Percentiles rank a stretch among this genome's conserved stretches.
These are phyloP conservation scores for Falcaria lacertinaria DNA, from an alignment of 2,888 invertebrate species.

Conservation along the genomic window DNA sequence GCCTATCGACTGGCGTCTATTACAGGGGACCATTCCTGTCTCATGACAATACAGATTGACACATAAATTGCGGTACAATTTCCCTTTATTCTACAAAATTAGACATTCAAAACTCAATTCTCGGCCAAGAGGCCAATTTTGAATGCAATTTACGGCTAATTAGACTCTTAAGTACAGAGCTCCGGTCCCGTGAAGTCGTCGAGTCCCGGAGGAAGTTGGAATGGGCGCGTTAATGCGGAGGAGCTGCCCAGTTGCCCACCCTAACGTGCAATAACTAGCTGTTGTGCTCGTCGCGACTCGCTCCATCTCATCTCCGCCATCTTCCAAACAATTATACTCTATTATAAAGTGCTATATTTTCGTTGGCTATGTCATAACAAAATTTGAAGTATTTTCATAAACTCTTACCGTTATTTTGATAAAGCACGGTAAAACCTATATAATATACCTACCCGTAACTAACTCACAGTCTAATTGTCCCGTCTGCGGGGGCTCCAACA, in stretches of 20 bases:
- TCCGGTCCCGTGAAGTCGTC: conserved; percentile 23
- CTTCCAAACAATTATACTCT: not conserved
- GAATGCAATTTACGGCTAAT: conserved; percentile 73
- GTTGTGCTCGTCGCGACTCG: conserved; percentile 35
- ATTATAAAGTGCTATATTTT: not conserved
- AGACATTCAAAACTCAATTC: conserved; percentile 72
- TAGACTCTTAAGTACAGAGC: conserved; percentile 68
- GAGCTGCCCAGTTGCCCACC: conserved; percentile 19
- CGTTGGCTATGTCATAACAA: not conserved
- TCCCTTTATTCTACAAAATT: conserved; percentile 65
- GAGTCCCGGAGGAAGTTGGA: conserved; percentile 47
- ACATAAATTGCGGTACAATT: conserved; percentile 57
- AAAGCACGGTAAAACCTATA: no score
- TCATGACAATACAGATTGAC: conserved; percentile 53
- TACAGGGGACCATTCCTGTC: conserved; percentile 24
- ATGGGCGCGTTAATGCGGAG: conserved; percentile 47
- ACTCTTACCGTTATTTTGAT: no score
- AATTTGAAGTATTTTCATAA: not conserved
- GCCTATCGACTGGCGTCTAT: conserved; percentile 22
- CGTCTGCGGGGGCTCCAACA: no score
- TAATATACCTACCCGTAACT: no score
- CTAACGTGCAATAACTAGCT: conserved; percentile 47
- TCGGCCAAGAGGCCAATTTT: conserved; percentile 65
- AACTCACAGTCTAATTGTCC: no score
- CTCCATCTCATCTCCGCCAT: conserved; percentile 3